These are phyloP conservation scores for Catostylus mosaicus DNA, from an alignment of 30 jellyfish, hydroid and myxozoan genomes.

Conservation along the genomic window DNA sequence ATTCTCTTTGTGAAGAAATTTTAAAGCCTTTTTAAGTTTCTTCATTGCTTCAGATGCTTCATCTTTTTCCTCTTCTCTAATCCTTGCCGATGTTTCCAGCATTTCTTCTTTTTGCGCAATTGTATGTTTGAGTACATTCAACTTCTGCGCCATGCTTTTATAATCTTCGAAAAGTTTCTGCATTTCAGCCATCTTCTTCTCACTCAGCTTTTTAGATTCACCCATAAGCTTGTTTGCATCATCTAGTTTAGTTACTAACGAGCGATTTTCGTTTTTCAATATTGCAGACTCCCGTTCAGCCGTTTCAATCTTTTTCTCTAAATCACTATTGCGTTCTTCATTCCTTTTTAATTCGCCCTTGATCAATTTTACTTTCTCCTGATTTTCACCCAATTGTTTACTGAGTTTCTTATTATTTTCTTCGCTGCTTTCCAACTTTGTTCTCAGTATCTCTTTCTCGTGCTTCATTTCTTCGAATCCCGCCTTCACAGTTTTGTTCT, in stretches of 20 bases:
- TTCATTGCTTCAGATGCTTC: background rate
- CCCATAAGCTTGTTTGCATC: conserved; percentile 12
- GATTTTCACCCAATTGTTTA: background rate
- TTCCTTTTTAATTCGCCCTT: background rate
- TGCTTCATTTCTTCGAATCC: background rate
- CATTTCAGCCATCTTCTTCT: conserved; percentile 1
- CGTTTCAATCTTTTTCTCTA: background rate
- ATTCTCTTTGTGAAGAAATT: background rate
- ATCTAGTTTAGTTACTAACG: background rate
- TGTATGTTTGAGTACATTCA: background rate
- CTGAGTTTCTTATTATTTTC: background rate
- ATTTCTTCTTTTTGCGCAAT: conserved; percentile 4
- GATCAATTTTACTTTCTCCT: background rate
- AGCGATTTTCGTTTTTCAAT: conserved; percentile 7
- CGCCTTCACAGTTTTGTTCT: background rate
- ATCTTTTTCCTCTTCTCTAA: background rate
- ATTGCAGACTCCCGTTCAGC: background rate
- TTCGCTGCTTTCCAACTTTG: background rate
- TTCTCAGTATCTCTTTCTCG: conserved; percentile 5
- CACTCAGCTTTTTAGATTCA: conserved; percentile 9
- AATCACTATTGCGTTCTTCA: background rate
- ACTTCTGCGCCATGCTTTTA: background rate
- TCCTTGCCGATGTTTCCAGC: background rate
- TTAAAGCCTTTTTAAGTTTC: background rate
- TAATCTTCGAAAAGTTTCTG: background rate